These are phyloP conservation scores for Pelodiscus sinensis DNA, from an alignment of 2,113 vertebrate genomes.

Conservation along the genomic window DNA sequence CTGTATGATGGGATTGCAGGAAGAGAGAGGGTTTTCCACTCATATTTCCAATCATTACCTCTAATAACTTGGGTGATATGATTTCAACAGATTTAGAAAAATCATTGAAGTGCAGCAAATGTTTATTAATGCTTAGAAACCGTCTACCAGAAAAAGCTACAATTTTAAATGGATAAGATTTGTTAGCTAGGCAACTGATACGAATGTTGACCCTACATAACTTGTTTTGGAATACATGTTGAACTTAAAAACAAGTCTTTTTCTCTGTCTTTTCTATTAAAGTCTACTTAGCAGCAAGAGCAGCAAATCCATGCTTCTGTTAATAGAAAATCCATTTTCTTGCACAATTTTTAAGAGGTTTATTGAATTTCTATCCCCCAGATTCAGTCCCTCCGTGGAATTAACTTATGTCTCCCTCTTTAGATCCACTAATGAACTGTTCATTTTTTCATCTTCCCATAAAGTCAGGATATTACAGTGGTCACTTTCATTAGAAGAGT, in stretches of 20 bases:
- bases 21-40: neutral
- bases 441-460: neutral
- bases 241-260: neutral
- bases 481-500: neutral
- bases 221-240: neutral
- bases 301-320: neutral
- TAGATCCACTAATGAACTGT: neutral
- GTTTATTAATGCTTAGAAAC: neutral
- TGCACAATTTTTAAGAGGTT: neutral
- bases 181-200: neutral
- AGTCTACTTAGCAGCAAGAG: neutral
- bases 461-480: neutral
- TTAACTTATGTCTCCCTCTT: neutral
- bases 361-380: neutral
- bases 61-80: neutral
- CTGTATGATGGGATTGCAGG: neutral
- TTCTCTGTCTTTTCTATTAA: neutral
- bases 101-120: neutral
- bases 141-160: neutral
- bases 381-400: neutral
- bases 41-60: neutral
- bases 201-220: neutral
- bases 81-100: neutral
- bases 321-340: neutral
- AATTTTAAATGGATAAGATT: neutral